Evolutionary conservation across 2,797 vertebrate genomes (phyloP), one percentile per base, ranked within the genome.

Genomic region (Amblyraja radiata): DNA sequence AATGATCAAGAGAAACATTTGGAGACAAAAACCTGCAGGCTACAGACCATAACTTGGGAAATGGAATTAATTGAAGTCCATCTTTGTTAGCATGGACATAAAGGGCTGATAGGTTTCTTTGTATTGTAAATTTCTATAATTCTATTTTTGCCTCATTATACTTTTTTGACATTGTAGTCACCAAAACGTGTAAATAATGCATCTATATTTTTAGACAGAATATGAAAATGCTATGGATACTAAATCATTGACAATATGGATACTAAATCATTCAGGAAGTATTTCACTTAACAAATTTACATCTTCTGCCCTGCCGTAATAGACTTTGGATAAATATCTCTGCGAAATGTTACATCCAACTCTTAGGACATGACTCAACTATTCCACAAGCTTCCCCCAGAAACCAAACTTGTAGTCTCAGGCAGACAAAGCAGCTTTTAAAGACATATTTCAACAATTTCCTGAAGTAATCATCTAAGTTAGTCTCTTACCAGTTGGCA

Each of bases 401-500:
- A 68, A 68, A 74, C 9, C 90, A 91, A 46, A 6, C 21, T 25
- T 36, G 0, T 32, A 91, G 14, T 39, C 39, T 68, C 32, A 90
- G 9, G 16, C 32, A 39, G 21, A 36, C 21, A 73, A 46, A 90
- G 7, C 32, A 39, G 68, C 63, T 90, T 25, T 73, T 46, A 46
- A 46, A 91, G 9, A 54, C 36, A 46, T 10, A 73, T 21, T 25
- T 74, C 32, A 74, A 68, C 2, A 91, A 46, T 74, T 86, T 86
- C 13, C 63, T n/a, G 2, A 86, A 36, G 16, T 88, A 88, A 88
- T 68, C 6, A n/a, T 18, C 39, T 18, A 28, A 73, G 88, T 94
- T 93, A 92, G 13, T 86, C 93, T 94, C 96, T 96, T 94, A 97
- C 97, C 97, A 97, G 94, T 97, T 97, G 61, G 95, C 95, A 91